These are phyloP conservation scores for Aplocera efformata DNA, from an alignment of 2,888 invertebrate species.

Conservation along the genomic window DNA sequence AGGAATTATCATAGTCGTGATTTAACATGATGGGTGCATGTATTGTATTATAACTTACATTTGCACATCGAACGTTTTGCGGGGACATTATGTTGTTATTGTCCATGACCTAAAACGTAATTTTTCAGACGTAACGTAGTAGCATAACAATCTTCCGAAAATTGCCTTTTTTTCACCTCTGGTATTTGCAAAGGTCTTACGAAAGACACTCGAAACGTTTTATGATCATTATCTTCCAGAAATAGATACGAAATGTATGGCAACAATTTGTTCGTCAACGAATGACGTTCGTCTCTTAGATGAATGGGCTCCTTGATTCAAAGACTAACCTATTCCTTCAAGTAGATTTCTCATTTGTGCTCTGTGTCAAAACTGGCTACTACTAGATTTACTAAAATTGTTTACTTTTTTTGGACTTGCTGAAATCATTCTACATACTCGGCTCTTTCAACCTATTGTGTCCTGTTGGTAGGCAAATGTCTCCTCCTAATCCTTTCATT, in stretches of 20 bases:
- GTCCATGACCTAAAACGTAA: slow-evolving; percentile 6
- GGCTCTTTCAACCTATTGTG: too few relatives aligned
- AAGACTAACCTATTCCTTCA: slow-evolving; percentile 1
- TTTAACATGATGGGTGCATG: slow-evolving; percentile 10
- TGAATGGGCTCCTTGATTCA: slow-evolving; percentile 9
- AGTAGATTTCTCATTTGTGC: background rate
- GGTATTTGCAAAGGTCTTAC: background rate
- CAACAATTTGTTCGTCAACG: too few relatives aligned
- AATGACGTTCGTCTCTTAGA: background rate
- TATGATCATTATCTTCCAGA: background rate
- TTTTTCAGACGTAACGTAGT: background rate
- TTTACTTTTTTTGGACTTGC: too few relatives aligned
- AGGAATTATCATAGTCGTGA: slow-evolving; percentile 26
- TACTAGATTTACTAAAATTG: too few relatives aligned
- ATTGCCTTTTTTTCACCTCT: slow-evolving; percentile 1
- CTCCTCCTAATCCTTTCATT: too few relatives aligned
- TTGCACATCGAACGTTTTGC: background rate
- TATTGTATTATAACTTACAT: slow-evolving; percentile 1
- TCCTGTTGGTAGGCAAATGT: too few relatives aligned
- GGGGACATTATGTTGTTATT: slow-evolving; percentile 1
- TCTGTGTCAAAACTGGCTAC: too few relatives aligned
- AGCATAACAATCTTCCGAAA: too few relatives aligned
- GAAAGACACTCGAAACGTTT: slow-evolving; percentile 1
- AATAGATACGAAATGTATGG: background rate
- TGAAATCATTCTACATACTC: too few relatives aligned